These are phyloP conservation scores for Coremacera marginata DNA, from an alignment of 2,888 invertebrate genomes.

Conservation along the genomic window DNA sequence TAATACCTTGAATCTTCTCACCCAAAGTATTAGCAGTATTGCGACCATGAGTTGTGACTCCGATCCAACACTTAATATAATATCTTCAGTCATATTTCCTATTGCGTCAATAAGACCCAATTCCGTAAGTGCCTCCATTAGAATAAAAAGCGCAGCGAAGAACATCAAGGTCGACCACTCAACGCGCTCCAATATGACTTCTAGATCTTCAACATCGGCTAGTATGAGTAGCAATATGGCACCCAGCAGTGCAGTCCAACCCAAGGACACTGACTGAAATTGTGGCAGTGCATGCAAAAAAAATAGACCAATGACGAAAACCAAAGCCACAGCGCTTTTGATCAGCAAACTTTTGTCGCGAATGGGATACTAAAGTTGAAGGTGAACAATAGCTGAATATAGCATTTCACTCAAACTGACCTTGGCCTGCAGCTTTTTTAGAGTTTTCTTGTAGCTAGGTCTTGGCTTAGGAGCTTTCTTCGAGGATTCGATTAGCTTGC, in stretches of 20 bases:
- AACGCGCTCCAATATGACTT: constrained; percentile 81
- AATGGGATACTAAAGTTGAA: constrained; percentile 79
- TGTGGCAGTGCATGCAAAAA: constrained; percentile 83
- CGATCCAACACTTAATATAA: constrained; percentile 76
- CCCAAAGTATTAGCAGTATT: constrained; percentile 83
- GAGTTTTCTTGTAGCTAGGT: constrained; percentile 71
- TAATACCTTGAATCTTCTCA: constrained; percentile 56
- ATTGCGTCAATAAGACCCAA: constrained; percentile 85
- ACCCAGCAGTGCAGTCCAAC: constrained; percentile 87
- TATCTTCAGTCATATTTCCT: constrained; percentile 75
- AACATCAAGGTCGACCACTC: constrained; percentile 92
- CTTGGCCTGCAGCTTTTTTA: constrained; percentile 73
- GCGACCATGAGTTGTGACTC: constrained; percentile 77
- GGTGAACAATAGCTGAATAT: no score
- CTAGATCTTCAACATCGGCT: constrained; percentile 81
- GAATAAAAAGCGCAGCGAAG: constrained; percentile 86
- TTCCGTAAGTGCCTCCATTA: constrained; percentile 87
- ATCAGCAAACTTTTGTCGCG: constrained; percentile 79
- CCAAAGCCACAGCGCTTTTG: constrained; percentile 78
- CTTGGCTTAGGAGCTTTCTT: constrained; percentile 63
- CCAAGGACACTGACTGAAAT: constrained; percentile 78
- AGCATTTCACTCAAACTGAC: no score
- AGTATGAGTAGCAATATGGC: constrained; percentile 81
- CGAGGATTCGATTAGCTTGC: constrained; percentile 72
- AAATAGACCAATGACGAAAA: constrained; percentile 81